Evolutionary conservation across 2,797 vertebrate species (phyloP).

Genomic region (Gallinago nigripennis): DNA sequence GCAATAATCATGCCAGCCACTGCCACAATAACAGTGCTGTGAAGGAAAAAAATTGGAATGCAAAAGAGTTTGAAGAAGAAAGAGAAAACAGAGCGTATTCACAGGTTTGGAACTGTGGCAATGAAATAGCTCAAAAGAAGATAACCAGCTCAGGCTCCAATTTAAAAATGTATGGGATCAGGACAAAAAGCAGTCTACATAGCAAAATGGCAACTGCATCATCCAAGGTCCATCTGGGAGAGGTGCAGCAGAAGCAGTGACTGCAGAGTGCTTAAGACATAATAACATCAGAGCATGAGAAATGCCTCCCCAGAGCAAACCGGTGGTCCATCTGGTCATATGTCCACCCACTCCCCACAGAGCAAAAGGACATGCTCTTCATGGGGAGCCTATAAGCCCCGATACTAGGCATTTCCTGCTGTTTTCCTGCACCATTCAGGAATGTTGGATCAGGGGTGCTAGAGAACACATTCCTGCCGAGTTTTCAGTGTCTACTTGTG

Average conservation of each 20-base stretch:
- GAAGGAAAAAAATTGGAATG: slow-evolving; percentile 14
- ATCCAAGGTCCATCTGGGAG: not conserved
- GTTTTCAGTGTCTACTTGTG: not conserved
- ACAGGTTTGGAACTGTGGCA: not conserved
- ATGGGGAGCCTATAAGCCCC: not conserved
- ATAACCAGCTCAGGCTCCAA: slow-evolving; percentile 11
- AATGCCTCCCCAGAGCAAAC: not conserved
- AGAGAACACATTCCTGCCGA: not conserved
- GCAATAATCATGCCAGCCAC: not conserved
- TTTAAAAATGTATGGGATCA: slow-evolving; percentile 13
- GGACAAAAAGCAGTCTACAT: not conserved
- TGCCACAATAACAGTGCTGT: not conserved
- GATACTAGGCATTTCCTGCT: not conserved
- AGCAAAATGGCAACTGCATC: not conserved
- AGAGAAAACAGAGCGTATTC: not conserved
- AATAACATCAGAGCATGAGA: not conserved
- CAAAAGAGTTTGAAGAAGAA: slow-evolving; percentile 26
- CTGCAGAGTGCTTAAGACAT: not conserved
- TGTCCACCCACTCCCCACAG: not conserved
- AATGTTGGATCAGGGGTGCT: not conserved
- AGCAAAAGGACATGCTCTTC: not conserved
- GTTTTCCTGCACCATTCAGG: not conserved
- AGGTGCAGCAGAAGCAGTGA: not conserved
- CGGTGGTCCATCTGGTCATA: not conserved
- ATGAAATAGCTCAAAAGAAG: not conserved